Evolutionary conservation across 2,888 invertebrate genomes (phyloP).

Genomic region (Cephonodes hylas): DNA sequence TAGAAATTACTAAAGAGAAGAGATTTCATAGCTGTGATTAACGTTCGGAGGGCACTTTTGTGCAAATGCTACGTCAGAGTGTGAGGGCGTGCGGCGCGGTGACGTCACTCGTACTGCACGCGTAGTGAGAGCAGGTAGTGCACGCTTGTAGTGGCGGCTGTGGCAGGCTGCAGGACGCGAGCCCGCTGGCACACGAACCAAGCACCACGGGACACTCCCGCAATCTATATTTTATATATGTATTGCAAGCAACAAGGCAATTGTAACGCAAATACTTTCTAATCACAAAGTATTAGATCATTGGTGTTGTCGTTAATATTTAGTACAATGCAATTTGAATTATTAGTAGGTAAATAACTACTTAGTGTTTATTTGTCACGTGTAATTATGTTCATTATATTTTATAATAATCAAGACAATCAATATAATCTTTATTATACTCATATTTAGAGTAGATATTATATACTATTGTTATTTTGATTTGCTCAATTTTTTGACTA

Average conservation of each 20-base stretch:
- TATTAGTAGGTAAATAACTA: constrained; percentile 48
- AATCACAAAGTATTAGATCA: constrained; percentile 49
- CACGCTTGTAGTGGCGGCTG: constrained; percentile 52
- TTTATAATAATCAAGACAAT: constrained; percentile 53
- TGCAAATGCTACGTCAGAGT: constrained; percentile 62
- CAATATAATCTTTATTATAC: constrained; percentile 59
- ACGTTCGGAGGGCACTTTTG: constrained; percentile 71
- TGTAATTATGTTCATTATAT: constrained; percentile 55
- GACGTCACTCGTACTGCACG: background rate
- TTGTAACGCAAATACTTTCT: constrained; percentile 56
- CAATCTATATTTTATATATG: constrained; percentile 17
- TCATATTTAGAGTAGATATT: constrained; percentile 64
- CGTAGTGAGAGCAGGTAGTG: constrained; percentile 34
- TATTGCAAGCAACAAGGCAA: constrained; percentile 41
- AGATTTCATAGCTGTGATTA: constrained; percentile 80
- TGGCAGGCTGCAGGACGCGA: constrained; percentile 18
- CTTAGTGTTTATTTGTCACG: constrained; percentile 53
- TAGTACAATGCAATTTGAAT: constrained; percentile 72
- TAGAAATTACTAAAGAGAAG: constrained; percentile 67
- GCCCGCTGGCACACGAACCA: constrained; percentile 6
- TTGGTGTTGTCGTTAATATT: constrained; percentile 66
- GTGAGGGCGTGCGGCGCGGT: constrained; percentile 21
- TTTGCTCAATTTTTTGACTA: constrained; percentile 79
- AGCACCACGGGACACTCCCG: constrained; percentile 14
- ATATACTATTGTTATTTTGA: constrained; percentile 74